Evolutionary conservation across 2,797 vertebrate genomes (phyloP).

Genomic region (Hyperoplus immaculatus): DNA sequence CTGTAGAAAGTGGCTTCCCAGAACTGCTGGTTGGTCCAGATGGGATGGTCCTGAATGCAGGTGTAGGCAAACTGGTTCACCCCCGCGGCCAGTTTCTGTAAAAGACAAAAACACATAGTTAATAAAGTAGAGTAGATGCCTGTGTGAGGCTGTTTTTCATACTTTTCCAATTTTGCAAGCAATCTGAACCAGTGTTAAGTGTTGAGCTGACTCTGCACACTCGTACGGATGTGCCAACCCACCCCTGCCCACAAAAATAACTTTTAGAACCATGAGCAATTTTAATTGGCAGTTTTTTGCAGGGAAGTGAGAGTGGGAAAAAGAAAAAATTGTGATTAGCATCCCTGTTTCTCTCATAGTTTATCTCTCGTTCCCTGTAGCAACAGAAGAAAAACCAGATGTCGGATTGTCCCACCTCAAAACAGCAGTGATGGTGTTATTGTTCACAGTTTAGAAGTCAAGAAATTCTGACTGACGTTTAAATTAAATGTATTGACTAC

Average conservation of each 20-base stretch:
- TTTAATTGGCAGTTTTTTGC: not conserved
- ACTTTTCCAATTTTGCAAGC: not conserved
- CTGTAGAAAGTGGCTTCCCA: conserved; percentile 99
- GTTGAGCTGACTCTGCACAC: not conserved
- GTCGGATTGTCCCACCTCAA: conserved; percentile 6
- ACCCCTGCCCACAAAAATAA: not conserved
- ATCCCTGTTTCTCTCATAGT: conserved; percentile 27
- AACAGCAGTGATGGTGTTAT: not conserved
- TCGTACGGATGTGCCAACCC: not conserved
- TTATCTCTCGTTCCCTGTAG: conserved; percentile 5
- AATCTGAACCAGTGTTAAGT: not conserved
- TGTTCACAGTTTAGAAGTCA: conserved; percentile 15
- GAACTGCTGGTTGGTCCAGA: conserved; percentile 98
- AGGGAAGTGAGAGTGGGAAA: not conserved
- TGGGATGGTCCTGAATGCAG: conserved; percentile 97
- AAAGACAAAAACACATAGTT: conserved; percentile 23
- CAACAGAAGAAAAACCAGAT: conserved; percentile 32
- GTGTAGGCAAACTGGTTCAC: conserved; percentile 98
- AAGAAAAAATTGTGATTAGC: not conserved
- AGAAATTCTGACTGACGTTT: not conserved
- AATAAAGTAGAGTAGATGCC: conserved; percentile 3
- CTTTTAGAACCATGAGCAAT: not conserved
- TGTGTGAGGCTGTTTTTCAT: not conserved
- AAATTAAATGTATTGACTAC: not conserved
- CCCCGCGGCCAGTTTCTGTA: conserved; percentile 94